Base-by-base conservation (phyloP, 1,140 invertebrate genomes). In the Pseudoatta argentina region DNA sequence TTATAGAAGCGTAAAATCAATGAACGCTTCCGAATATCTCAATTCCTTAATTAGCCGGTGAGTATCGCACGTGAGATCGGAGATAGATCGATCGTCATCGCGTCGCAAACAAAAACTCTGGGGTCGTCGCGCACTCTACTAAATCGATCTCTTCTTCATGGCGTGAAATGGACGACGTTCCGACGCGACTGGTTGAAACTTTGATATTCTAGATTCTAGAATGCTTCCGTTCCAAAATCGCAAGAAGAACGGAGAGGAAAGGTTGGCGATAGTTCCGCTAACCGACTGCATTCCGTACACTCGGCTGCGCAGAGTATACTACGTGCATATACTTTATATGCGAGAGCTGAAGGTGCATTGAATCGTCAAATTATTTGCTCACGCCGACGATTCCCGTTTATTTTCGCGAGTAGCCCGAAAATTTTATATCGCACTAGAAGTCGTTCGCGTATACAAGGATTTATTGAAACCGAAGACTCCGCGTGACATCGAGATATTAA, bases 321-420 rank as follows among this genome's bases (percentile, higher is more conserved):
- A 63, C 69, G 69, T 83, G 69, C 79, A 72, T 73, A 73, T 73
- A 82, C 48, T 82, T 73, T 61, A 67, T 88, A 82, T 87, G 53
- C 71, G 51, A 67, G 59, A 18, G 53, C 64, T 51, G 55, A 75
- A 55, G 44, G 75, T 69, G 78, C 85, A 88, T 88, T 72, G 75
- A 87, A 86, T 87, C 86, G 59, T 82, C 86, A 87, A 88, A 88
- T 88, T 87, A 86, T 88, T 88, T 83, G 69, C 86, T 83, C 86
- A 53, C 63, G 16, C 69, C 63, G 55, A 18, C 77, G 77, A 73
- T 82, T 39, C 24, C 16, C 48, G 55, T 39, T 61, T 81, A 63
- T 71, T 79, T 71, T 73, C 57, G 55, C 48, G 63, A 57, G 39
- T 83, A 51, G 69, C 69, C 51, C 59, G 39, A n/a, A 61, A 59